These are phyloP conservation scores for Astropecten irregularis DNA, from an alignment of 53 echinoderm and acorn worm genomes.

Conservation along the genomic window DNA sequence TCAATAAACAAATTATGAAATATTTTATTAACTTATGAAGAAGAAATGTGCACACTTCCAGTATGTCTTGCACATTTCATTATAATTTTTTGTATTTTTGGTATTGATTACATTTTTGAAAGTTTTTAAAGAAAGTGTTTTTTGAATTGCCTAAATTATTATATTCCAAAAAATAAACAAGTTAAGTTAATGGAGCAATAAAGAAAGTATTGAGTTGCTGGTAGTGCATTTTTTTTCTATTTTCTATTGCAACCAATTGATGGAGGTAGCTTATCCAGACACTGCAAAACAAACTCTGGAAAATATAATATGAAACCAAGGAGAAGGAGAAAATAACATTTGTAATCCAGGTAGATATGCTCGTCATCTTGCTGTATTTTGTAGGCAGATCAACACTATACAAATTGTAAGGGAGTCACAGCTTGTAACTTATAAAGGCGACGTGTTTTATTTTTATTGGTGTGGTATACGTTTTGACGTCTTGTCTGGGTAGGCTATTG, in stretches of 20 bases:
- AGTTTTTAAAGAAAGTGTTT: conserved; percentile 61
- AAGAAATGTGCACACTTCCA: conserved; percentile 61
- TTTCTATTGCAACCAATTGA: conserved; percentile 37
- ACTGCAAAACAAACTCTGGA: background rate
- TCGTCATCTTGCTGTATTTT: too few species aligned
- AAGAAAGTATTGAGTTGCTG: conserved; percentile 58
- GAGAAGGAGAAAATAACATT: too few species aligned
- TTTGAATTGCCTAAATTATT: conserved; percentile 65
- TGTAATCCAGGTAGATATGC: too few species aligned
- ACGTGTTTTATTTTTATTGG: background rate
- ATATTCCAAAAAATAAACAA: conserved; percentile 36
- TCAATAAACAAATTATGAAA: conserved; percentile 60
- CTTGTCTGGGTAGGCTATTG: conserved; percentile 24
- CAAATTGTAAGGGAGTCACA: too few species aligned
- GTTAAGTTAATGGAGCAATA: conserved; percentile 73
- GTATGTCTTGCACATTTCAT: conserved; percentile 68
- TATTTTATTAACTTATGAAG: conserved; percentile 57
- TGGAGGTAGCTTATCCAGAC: conserved; percentile 23
- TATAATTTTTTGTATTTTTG: conserved; percentile 64
- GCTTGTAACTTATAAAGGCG: too few species aligned
- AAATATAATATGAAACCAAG: too few species aligned
- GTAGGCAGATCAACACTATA: too few species aligned
- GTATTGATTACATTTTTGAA: conserved; percentile 59
- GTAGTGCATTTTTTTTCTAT: conserved; percentile 57
- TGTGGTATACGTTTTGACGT: background rate